Evolutionary conservation across 2,888 invertebrate species (phyloP), one percentile per base, ranked within the genome.

Genomic region (Cryptus viduatorius): DNA sequence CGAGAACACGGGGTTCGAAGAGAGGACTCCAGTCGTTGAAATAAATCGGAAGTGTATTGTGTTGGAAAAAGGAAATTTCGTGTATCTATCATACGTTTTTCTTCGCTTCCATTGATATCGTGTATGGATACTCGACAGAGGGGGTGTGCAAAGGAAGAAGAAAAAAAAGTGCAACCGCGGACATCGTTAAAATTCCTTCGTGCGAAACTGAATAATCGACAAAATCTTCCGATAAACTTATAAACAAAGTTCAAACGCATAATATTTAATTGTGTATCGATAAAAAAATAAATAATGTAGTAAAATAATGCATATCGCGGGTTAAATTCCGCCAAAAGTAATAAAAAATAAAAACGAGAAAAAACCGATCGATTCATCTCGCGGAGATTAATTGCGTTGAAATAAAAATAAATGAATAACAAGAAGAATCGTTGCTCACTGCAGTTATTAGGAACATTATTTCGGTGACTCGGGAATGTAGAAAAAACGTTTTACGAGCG

Each of bases 221-320:
- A 42, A 37, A 56, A 56, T 68, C 77, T 77, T 67, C 31, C 44
- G 59, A 77, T 44, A 44, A 24, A 53, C 56, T 24, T 37, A 37
- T 37, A 37, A 37, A 37, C 37, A 37, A 37, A 37, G 37, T 37
- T 37, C 4, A 37, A 37, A 37, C 37, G 37, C 8, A 14, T 31
- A 68, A 67, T 50, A 16, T 24, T 19, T n/a, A 67, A 12, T 24
- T 31, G n/a, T 46, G 14, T 67, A 44, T 24, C 37, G 53, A 56
- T 31, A 56, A 68, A 29, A 53, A 42, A 67, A 56, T 29, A 68
- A 56, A 19, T 48, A 29, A 19, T 59, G 12, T 42, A 56, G 10
- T 29, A n/a, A 37, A 67, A 31, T 37, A 50, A 50, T 65, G 19
- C 24, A 59, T 31, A 19, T 59, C 4, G 37, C 59, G 29, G 31